Base-by-base conservation (phyloP, 1,140 invertebrate species). In the Drepana arcuata region DNA sequence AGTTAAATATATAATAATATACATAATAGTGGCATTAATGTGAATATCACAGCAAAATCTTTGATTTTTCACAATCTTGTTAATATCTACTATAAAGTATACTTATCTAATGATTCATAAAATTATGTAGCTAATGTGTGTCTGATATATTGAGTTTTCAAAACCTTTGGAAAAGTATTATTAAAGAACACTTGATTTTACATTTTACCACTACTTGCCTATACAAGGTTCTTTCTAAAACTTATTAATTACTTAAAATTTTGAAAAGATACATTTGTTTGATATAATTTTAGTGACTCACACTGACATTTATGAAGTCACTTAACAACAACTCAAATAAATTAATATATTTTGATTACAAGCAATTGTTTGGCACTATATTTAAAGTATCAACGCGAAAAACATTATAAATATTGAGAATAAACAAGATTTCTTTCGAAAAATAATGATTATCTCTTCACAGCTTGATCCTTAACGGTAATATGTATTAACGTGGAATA, bases 301-400 rank as follows among this genome's bases (percentile, higher is more conserved):
- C n/a, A n/a, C n/a, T n/a, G n/a, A n/a, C n/a, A n/a, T n/a, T n/a
- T n/a, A n/a, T n/a, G n/a, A n/a, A n/a, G n/a, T n/a, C n/a, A n/a
- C n/a, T n/a, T n/a, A n/a, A n/a, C n/a, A n/a, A n/a, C n/a, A n/a
- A n/a, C n/a, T n/a, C n/a, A n/a, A n/a, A n/a, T n/a, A n/a, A n/a
- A n/a, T n/a, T n/a, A n/a, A n/a, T n/a, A n/a, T n/a, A n/a, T n/a
- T n/a, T n/a, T n/a, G 34, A 44, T 44, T 47, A 59, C 27, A 55
- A 53, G 51, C 55, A 44, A 56, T 65, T 61, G 27, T 77, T 77
- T 77, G 72, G 72, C 72, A 77, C 72, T 73, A 71, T 58, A 47
- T 57, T 38, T 65, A 60, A 39, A 58, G 57, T 41, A 41, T 61
- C 37, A 59, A 63, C 40, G 31, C 61, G 51, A 58, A 54, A 59